A percentile compares a stretch with the other conserved stretches of the same genome.
Conservation (phyloP, 2,888 invertebrate genomes). For the Ophion costatus region DNA sequence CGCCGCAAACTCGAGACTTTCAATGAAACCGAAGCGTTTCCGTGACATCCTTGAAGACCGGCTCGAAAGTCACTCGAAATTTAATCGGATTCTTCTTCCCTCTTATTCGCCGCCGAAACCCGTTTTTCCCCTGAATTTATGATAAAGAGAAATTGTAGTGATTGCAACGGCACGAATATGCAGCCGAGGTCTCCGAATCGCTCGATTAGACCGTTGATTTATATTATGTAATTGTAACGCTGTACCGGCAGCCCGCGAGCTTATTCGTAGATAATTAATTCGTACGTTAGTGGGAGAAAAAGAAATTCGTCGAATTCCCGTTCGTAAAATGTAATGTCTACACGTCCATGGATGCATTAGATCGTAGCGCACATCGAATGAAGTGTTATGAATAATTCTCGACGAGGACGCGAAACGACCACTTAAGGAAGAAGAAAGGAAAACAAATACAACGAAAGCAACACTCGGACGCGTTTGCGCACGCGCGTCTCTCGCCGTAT, state of each 20-base stretch:
- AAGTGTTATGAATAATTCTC: constrained; percentile 36
- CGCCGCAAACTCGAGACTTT: constrained; percentile 48
- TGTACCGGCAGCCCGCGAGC: constrained; percentile 67
- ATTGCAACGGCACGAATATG: background rate
- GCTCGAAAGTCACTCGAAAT: constrained; percentile 21
- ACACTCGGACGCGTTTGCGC: constrained; percentile 43
- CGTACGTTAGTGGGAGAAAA: constrained; percentile 46
- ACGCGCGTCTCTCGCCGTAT: constrained; percentile 69
- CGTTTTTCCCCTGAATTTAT: background rate
- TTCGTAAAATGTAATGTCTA: constrained; percentile 51
- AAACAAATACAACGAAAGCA: constrained; percentile 27
- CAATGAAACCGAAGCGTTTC: constrained; percentile 49
- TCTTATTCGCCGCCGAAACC: constrained; percentile 17
- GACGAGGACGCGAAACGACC: constrained; percentile 8
- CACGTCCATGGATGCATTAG: constrained; percentile 41
- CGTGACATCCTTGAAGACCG: constrained; percentile 35
- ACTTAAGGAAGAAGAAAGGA: constrained; percentile 1
- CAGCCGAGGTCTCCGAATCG: constrained; percentile 40
- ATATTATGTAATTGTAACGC: constrained; percentile 60
- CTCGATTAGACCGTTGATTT: constrained; percentile 40
- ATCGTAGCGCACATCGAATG: constrained; percentile 44
- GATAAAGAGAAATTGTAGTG: constrained; percentile 20
- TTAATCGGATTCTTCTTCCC: constrained; percentile 25
- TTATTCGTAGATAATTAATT: constrained; percentile 69
- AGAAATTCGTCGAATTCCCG: constrained; percentile 58